These are phyloP conservation scores for Eclectus roratus DNA, from an alignment of 2,113 vertebrate species.

Conservation along the genomic window DNA sequence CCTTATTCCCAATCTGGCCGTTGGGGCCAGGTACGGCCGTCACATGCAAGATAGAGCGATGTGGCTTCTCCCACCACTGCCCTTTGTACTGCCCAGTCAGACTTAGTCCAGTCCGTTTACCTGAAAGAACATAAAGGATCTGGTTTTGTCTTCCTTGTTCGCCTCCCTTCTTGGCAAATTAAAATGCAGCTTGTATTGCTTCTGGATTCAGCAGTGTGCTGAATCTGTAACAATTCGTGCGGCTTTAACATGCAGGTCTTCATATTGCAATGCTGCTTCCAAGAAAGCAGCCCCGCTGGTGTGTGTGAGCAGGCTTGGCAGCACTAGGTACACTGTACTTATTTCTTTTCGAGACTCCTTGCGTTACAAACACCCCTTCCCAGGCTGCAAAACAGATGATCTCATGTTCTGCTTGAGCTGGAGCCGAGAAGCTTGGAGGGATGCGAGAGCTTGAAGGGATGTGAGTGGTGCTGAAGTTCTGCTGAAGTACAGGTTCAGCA, in stretches of 20 bases:
- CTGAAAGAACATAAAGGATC: not conserved
- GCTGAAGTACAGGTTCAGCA: not conserved
- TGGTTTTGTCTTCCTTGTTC: not conserved
- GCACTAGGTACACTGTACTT: not conserved
- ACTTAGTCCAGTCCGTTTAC: fast-evolving
- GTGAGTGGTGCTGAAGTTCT: not conserved
- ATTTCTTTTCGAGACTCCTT: not conserved
- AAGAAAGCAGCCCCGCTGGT: not conserved
- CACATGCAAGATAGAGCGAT: not conserved
- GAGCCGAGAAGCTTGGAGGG: not conserved
- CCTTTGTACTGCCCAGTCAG: not conserved
- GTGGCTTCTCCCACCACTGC: not conserved
- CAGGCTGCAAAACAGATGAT: not conserved
- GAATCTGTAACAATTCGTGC: fast-evolving
- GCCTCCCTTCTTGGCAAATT: not conserved
- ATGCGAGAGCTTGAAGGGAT: not conserved
- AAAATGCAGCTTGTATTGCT: not conserved
- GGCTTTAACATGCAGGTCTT: not conserved
- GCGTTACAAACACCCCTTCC: not conserved
- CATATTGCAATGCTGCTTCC: fast-evolving
- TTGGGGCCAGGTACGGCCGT: not conserved
- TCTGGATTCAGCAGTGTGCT: not conserved
- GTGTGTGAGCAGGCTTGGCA: not conserved
- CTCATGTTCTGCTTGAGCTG: not conserved
- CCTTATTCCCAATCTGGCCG: not conserved